These are phyloP conservation scores for Xerus inauris DNA, from an alignment of 2,113 vertebrate species.

Conservation along the genomic window DNA sequence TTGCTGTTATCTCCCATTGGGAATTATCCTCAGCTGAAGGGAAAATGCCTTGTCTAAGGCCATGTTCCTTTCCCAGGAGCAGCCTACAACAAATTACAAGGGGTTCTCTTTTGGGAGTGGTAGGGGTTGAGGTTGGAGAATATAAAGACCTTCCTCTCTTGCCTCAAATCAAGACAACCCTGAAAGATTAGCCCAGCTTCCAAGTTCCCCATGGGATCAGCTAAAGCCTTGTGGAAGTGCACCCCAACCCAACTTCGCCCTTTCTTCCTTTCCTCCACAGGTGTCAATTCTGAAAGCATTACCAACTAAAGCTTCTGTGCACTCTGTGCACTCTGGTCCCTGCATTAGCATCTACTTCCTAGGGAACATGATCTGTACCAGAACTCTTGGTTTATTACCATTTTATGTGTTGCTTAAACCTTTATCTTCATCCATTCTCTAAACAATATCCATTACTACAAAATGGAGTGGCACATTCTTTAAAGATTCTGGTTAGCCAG, in stretches of 20 bases:
- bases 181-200: background rate
- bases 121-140: background rate
- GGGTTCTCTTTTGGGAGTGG: background rate
- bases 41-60: background rate
- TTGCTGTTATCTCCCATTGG: background rate
- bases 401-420: background rate
- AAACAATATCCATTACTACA: background rate
- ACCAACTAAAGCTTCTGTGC: background rate
- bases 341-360: background rate
- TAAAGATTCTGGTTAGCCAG: background rate
- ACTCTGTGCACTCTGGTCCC: background rate
- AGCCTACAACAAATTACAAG: no score
- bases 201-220: background rate
- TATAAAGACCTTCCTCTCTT: background rate
- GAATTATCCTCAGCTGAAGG: background rate
- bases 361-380: background rate
- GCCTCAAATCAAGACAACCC: background rate
- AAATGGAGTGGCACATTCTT: background rate
- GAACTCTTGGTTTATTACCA: background rate
- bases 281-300: background rate
- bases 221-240: background rate
- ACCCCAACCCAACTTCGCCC: no score
- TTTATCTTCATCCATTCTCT: background rate
- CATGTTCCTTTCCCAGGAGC: background rate
- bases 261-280: background rate